A percentile compares a stretch with the other conserved stretches of the same genome.
These are phyloP conservation scores for Balaeniceps rex DNA, from an alignment of 2,113 vertebrate genomes.

Conservation along the genomic window DNA sequence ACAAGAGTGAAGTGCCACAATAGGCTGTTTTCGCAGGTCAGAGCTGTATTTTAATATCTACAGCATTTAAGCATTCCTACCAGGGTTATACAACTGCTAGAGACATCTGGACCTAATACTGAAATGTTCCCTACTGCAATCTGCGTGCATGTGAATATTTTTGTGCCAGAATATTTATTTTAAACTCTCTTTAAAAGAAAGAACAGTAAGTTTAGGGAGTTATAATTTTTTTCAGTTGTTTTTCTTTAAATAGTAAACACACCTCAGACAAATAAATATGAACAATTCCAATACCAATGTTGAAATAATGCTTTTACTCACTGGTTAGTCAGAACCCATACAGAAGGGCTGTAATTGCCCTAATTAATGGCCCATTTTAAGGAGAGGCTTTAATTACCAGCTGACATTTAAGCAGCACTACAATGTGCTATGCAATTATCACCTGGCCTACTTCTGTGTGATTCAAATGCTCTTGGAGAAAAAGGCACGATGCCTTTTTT, in stretches of 20 bases:
- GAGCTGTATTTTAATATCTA: neutral
- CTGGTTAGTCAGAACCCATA: neutral
- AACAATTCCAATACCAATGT: neutral
- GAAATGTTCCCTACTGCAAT: neutral
- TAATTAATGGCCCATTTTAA: slow-evolving; percentile 51
- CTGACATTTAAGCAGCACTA: slow-evolving; percentile 24
- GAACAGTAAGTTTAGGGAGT: neutral
- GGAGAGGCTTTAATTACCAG: slow-evolving; percentile 42
- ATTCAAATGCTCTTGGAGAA: slow-evolving; percentile 25
- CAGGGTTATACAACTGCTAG: slow-evolving; percentile 14
- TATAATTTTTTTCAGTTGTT: neutral
- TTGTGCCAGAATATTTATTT: neutral
- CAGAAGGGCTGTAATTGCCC: neutral
- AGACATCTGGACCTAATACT: slow-evolving; percentile 20
- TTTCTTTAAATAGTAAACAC: neutral
- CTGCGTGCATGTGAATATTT: neutral
- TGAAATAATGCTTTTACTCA: neutral
- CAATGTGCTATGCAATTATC: neutral
- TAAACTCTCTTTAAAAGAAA: neutral
- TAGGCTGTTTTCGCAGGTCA: neutral
- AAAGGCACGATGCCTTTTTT: neutral
- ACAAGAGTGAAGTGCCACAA: neutral
- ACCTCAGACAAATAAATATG: neutral
- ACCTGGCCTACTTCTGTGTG: slow-evolving; percentile 38
- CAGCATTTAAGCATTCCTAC: neutral